Percentiles rank a stretch among this genome's conserved stretches.
phyloP scores from a whole-genome alignment of 2,797 vertebrate species.

The Aulostomus chinensis region DNA sequence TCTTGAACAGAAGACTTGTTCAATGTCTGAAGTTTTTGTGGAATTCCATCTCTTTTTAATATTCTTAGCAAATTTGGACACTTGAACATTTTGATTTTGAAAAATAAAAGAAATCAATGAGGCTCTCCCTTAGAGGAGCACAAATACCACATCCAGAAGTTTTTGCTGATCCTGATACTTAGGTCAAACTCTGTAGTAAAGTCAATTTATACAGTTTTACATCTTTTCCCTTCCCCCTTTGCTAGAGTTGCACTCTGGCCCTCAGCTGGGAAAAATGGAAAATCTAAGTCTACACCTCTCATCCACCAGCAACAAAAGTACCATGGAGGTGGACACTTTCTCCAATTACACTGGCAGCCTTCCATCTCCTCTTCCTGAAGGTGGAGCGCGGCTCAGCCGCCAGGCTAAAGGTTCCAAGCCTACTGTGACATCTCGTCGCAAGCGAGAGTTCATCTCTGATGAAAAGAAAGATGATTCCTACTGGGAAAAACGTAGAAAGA shows the following conservation, averaged over 20 bases:
- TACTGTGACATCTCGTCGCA: constrained; percentile 74
- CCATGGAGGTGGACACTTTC: constrained; percentile 64
- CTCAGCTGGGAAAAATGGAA: constrained; percentile 74
- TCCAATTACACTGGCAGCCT: constrained; percentile 63
- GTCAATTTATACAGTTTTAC: constrained; percentile 31
- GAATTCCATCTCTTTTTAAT: constrained; percentile 81
- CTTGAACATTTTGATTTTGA: constrained; percentile 62
- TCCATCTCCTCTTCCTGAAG: constrained; percentile 61
- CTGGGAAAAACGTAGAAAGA: constrained; percentile 88
- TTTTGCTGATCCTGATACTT: constrained; percentile 70
- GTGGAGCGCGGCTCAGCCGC: constrained; percentile 46
- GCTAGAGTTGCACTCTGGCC: constrained; percentile 65
- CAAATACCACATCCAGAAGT: constrained; percentile 69
- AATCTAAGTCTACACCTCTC: constrained; percentile 71
- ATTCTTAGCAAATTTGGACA: constrained; percentile 77
- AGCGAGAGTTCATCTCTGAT: constrained; percentile 87
- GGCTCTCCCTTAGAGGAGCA: constrained; percentile 66
- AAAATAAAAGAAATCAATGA: constrained; percentile 66
- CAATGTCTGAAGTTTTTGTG: constrained; percentile 79
- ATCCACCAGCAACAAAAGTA: constrained; percentile 60
- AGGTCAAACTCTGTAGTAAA: constrained; percentile 33
- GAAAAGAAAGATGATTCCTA: constrained; percentile 88
- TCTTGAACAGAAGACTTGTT: constrained; percentile 50
- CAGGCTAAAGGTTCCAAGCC: constrained; percentile 73
- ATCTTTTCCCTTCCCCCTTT: constrained; percentile 49